These are phyloP conservation scores for Leptodactylus fuscus DNA, from an alignment of 2,113 vertebrate species.

Conservation along the genomic window DNA sequence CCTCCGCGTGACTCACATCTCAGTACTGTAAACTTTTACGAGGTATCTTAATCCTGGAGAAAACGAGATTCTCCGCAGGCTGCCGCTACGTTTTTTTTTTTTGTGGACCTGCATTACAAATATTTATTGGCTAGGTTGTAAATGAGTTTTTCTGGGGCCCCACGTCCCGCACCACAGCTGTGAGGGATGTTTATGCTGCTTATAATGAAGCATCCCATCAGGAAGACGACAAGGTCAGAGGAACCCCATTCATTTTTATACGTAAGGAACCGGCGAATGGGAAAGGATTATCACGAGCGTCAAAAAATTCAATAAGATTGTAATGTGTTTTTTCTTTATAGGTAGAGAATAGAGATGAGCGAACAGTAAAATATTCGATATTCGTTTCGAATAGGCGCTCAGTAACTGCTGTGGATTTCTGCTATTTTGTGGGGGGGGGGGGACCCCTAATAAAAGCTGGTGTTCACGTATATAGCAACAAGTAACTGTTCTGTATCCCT, in stretches of 20 bases:
- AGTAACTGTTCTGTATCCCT: too few relatives aligned
- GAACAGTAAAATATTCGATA: too few relatives aligned
- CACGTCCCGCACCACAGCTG: slow-evolving; percentile 16
- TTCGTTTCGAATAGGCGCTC: too few relatives aligned
- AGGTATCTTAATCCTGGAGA: slow-evolving; percentile 51
- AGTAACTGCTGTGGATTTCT: too few relatives aligned
- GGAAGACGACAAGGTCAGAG: slow-evolving; percentile 20
- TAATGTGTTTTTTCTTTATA: slow-evolving; percentile 2
- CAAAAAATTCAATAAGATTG: not conserved
- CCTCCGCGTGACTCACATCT: slow-evolving; percentile 20
- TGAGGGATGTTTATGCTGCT: slow-evolving; percentile 39
- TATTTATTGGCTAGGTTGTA: slow-evolving; percentile 45
- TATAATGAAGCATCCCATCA: slow-evolving; percentile 41
- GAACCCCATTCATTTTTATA: slow-evolving; percentile 8
- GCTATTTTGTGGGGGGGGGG: too few relatives aligned
- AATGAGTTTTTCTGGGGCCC: slow-evolving; percentile 48
- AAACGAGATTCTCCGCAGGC: slow-evolving; percentile 42
- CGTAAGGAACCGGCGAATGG: not conserved
- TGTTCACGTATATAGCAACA: too few relatives aligned
- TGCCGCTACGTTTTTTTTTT: slow-evolving; percentile 17
- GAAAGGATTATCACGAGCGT: not conserved
- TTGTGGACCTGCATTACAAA: slow-evolving; percentile 34
- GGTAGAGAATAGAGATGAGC: too few relatives aligned
- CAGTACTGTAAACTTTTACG: slow-evolving; percentile 50
- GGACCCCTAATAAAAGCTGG: too few relatives aligned